Evolutionary conservation across 2,113 vertebrate species (phyloP).

Genomic region (Glaucidium brasilianum): DNA sequence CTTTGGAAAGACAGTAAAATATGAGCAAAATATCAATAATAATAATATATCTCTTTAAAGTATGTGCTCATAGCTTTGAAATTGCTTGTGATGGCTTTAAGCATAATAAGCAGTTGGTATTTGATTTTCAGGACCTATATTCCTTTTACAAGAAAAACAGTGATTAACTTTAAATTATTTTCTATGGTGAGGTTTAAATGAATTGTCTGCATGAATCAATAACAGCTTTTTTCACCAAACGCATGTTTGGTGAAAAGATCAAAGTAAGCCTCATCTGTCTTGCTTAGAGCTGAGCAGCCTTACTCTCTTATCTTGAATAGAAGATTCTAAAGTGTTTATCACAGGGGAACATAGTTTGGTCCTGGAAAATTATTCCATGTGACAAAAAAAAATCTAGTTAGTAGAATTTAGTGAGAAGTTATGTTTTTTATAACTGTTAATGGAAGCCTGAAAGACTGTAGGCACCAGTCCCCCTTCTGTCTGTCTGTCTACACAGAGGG

Average conservation of each 20-base stretch:
- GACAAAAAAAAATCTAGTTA: not conserved
- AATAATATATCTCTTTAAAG: not conserved
- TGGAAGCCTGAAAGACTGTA: not conserved
- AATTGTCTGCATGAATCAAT: not conserved
- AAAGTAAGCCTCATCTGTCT: not conserved
- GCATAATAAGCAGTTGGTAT: not conserved
- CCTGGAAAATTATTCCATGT: not conserved
- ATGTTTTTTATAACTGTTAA: not conserved
- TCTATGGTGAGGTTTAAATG: not conserved
- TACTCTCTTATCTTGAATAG: not conserved
- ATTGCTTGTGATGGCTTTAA: not conserved
- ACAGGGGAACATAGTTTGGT: not conserved
- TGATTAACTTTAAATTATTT: slow-evolving; percentile 5
- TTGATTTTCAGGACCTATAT: not conserved
- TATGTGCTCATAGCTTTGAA: not conserved
- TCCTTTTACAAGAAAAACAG: not conserved
- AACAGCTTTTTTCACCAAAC: not conserved
- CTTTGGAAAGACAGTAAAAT: not conserved
- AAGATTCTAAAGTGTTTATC: not conserved
- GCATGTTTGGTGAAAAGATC: not conserved
- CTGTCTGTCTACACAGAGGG: not conserved
- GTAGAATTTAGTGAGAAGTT: not conserved
- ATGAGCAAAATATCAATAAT: not conserved
- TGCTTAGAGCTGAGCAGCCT: not conserved
- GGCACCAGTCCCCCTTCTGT: not conserved